Evolutionary conservation across 30 jellyfish, hydroid and myxozoan genomes (phyloP), one percentile per base, ranked within the genome.

Genomic region (Hydractinia echinata): DNA sequence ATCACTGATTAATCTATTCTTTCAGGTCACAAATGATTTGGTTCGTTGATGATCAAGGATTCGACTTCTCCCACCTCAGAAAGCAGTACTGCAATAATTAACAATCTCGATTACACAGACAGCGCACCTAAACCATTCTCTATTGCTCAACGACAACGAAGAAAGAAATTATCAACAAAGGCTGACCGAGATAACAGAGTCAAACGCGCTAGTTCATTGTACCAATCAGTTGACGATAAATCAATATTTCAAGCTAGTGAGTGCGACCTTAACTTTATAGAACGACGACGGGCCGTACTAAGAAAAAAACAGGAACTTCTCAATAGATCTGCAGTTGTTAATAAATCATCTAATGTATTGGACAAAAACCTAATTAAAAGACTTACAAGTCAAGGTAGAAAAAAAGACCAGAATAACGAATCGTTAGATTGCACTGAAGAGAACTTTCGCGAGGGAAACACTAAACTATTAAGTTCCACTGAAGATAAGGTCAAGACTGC

Each of bases 31-130:
- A 77, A 77, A 77, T 77, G 85, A 53, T 55, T 77, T 30, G 72
- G 76, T 11, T 61, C 73, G 85, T 77, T 77, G 55, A 77, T 77
- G 85, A 77, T 64, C 61, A 77, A 77, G 77, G 85, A 77, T 77
- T 77, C 78, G 60, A 77, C 85, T 76, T 77, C 85, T 49, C 20
- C 85, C 44, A 64, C 74, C 60, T 77, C 85, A 77, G 85, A 77
- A 62, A 77, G 85, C 85, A 64, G 79, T 60, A 48, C 72, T 54
- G 76, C 85, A 51, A 44, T 51, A 16, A 77, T 77, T 7, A 77
- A 77, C 7, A 77, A 51, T 48, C 72, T 62, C 21, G 56, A 77
- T 16, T 44, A 54, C 66, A 54, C 85, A 14, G 85, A 77, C 21
- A 77, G 85, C 66, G 73, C 55, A 10, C 85, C 85, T 16, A 62